Base-by-base conservation (phyloP, 2,888 invertebrate species). In the Nemotelus pantherinus region DNA sequence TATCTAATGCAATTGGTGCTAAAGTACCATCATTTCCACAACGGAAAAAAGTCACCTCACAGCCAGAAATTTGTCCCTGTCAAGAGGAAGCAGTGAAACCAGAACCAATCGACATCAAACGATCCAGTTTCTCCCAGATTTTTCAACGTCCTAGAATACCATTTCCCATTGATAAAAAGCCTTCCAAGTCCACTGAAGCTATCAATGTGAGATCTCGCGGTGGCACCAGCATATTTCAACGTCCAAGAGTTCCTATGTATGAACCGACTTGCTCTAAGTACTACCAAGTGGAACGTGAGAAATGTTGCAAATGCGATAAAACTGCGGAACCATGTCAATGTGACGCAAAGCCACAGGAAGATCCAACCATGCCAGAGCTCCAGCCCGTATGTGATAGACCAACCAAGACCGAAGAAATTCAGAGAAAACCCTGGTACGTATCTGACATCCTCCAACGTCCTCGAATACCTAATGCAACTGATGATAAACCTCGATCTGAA, bases 381-480 rank as follows among this genome's bases (percentile, higher is more conserved):
- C 25, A 25, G 25, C 25, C 25, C 25, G 25, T 25, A 4, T 63
- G 63, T 41, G 63, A 63, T 3, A 7, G 7, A 39, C 39, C 63
- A 3, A 10, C 63, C 10, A 41, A 63, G 63, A 4, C 39, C 7
- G 3, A 63, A 63, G 39, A 63, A 43, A 39, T 65, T 44, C 45
- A 65, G 10, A 47, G 5, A n/a, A 65, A 45, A 10, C 65, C 45
- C 10, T 44, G 45, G 47, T 47, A 65, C 25, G 65, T 47, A 65
- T 65, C 47, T 45, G 39, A 65, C 25, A 43, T 65, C 47, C 47
- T 65, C 9, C 65, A 65, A 65, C 47, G 10, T 44, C 45, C 65
- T 44, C 65, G 65, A 47, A 65, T 65, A 47, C 45, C 65, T 2
- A 65, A 65, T 65, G 45, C 65, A 10, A 65, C n/a, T 65, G 65